These are phyloP conservation scores for Rhynchomys soricoides DNA, from an alignment of 2,113 vertebrate genomes.

Conservation along the genomic window DNA sequence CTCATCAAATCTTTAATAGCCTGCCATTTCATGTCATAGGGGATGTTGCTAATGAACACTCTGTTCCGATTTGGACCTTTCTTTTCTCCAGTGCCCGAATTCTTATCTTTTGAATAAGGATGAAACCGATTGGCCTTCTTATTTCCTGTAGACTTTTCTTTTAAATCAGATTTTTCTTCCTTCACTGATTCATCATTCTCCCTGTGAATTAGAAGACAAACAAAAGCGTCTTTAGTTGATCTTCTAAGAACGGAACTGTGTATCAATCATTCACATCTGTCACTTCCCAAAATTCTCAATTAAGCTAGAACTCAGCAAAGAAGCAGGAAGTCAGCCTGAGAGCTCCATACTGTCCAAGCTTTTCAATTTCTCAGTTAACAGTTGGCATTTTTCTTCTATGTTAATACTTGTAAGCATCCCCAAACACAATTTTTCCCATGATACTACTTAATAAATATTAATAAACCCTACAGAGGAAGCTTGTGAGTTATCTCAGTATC, in stretches of 20 bases:
- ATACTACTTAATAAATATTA: constrained; percentile 48
- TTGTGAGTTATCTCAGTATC: neutral
- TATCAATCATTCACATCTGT: constrained; percentile 5
- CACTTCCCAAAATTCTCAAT: constrained; percentile 29
- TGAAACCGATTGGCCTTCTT: constrained; percentile 93
- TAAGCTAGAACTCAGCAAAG: constrained; percentile 22
- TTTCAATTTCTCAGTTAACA: neutral
- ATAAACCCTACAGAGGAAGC: neutral
- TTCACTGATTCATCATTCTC: constrained; percentile 90
- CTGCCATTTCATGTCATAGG: constrained; percentile 99
- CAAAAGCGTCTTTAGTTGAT: constrained; percentile 50
- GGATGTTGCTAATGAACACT: constrained; percentile 99
- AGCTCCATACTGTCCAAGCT: neutral
- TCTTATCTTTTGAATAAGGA: constrained; percentile 96
- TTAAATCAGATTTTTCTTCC: constrained; percentile 92
- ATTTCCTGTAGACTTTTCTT: constrained; percentile 92
- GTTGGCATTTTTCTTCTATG: neutral
- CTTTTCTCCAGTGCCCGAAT: constrained; percentile 90
- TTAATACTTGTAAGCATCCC: neutral
- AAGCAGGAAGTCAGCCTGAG: neutral
- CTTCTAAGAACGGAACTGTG: constrained; percentile 35
- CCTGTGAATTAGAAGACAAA: constrained; percentile 81
- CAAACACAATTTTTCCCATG: neutral
- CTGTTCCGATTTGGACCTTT: constrained; percentile 93
- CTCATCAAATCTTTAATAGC: constrained; percentile 99